These are phyloP conservation scores for Baccha elongata DNA, from an alignment of 2,888 invertebrate species.

Conservation along the genomic window DNA sequence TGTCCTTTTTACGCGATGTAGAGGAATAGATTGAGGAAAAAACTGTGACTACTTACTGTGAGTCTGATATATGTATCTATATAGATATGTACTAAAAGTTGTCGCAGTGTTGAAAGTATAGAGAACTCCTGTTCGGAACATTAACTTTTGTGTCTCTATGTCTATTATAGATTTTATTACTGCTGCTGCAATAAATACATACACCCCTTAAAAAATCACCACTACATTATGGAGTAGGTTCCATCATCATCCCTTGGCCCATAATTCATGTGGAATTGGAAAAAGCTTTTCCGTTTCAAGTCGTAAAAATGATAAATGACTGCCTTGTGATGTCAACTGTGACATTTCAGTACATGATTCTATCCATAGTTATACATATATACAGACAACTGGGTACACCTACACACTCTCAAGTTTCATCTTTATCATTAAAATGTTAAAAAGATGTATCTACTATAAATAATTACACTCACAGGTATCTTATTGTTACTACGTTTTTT, in stretches of 20 bases:
- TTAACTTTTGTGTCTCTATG: slow-evolving; percentile 70
- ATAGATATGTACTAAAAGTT: background rate
- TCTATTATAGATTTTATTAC: slow-evolving; percentile 71
- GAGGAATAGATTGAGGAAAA: slow-evolving; percentile 18
- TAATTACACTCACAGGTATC: slow-evolving; percentile 47
- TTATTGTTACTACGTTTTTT: slow-evolving; percentile 1
- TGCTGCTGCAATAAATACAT: slow-evolving; percentile 53
- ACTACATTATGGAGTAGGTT: slow-evolving; percentile 22
- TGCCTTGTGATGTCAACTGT: slow-evolving; percentile 71
- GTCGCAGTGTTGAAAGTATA: slow-evolving; percentile 32
- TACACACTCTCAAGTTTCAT: slow-evolving; percentile 14
- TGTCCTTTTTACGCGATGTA: slow-evolving; percentile 33
- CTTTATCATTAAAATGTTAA: slow-evolving; percentile 56
- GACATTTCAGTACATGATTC: slow-evolving; percentile 55
- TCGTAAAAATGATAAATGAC: slow-evolving; percentile 72
- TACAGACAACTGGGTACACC: background rate
- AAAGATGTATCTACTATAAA: slow-evolving; percentile 60
- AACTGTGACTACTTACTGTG: slow-evolving; percentile 40
- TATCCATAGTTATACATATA: slow-evolving; percentile 21
- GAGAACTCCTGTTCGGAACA: slow-evolving; percentile 58
- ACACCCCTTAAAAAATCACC: slow-evolving; percentile 37
- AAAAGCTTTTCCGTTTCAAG: slow-evolving; percentile 71
- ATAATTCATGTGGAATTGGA: slow-evolving; percentile 72
- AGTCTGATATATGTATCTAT: background rate
- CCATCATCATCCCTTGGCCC: slow-evolving; percentile 30